Conservation (phyloP, 1,140 invertebrate genomes). For the Rhizoglyphus robini region DNA sequence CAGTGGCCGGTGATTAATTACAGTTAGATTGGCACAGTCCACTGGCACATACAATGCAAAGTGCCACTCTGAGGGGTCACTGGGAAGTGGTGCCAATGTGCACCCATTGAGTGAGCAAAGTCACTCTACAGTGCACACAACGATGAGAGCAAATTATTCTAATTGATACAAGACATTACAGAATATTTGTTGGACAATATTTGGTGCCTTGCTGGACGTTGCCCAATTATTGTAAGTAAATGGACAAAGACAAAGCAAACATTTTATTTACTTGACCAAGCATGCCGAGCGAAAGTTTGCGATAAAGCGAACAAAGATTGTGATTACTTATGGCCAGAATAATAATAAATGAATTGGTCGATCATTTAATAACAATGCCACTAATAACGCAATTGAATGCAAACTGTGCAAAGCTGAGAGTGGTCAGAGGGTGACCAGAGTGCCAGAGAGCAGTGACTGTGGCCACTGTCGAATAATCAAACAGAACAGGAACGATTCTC, state of each 20-base stretch:
- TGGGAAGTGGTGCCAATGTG: too few relatives aligned
- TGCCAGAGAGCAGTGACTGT: too few relatives aligned
- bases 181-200: conserved; percentile 10
- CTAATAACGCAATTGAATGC: conserved; percentile 14
- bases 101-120: too few relatives aligned
- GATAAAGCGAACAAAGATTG: conserved; percentile 4
- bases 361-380: conserved; percentile 12
- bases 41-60: too few relatives aligned
- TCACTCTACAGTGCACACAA: too few relatives aligned
- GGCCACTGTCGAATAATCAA: too few relatives aligned
- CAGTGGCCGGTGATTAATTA: too few relatives aligned
- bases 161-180: not conserved
- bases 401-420: not conserved
- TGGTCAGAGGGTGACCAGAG: not conserved
- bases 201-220: not conserved
- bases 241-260: conserved; percentile 13
- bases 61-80: too few relatives aligned
- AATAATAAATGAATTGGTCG: conserved; percentile 13
- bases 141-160: conserved; percentile 9
- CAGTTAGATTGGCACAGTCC: too few relatives aligned
- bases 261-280: conserved; percentile 15
- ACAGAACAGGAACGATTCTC: not conserved
- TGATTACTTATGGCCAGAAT: not conserved
- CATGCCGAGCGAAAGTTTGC: not conserved
- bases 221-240: conserved; percentile 12